Evolutionary conservation across 2,888 invertebrate species (phyloP).

Genomic region (Oscheius sp.): DNA sequence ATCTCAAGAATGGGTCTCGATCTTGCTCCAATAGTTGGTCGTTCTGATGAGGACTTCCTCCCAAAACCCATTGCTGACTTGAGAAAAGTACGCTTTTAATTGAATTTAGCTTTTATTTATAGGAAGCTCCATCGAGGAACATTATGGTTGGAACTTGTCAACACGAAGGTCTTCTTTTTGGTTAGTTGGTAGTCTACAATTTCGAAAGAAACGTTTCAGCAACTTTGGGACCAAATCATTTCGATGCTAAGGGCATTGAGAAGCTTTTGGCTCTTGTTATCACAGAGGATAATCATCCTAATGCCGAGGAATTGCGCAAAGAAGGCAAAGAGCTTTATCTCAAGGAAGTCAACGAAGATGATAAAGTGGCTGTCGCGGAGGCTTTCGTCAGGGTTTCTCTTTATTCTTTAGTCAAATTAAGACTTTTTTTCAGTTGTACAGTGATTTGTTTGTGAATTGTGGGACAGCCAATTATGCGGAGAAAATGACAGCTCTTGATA

Average conservation of each 20-base stretch:
- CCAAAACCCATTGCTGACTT: constrained; percentile 53
- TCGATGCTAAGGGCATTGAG: constrained; percentile 59
- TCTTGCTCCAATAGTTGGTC: constrained; percentile 51
- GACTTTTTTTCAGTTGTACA: constrained; percentile 52
- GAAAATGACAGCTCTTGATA: constrained; percentile 51
- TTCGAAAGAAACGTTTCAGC: constrained; percentile 36
- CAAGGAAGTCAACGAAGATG: constrained; percentile 46
- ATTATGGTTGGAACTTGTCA: constrained; percentile 59
- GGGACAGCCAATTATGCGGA: constrained; percentile 51
- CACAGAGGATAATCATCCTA: constrained; percentile 50
- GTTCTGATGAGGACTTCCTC: constrained; percentile 51
- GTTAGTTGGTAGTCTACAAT: constrained; percentile 30
- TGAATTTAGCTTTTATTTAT: neutral
- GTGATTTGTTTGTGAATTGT: constrained; percentile 57
- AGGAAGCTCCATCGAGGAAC: constrained; percentile 57
- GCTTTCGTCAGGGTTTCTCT: constrained; percentile 56
- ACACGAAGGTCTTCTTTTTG: constrained; percentile 55
- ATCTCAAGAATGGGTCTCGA: constrained; percentile 57
- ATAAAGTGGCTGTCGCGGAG: constrained; percentile 50
- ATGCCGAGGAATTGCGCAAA: constrained; percentile 50
- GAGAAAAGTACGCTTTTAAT: constrained; percentile 19
- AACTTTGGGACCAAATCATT: constrained; percentile 49
- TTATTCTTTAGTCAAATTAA: neutral
- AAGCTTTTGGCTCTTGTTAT: constrained; percentile 58
- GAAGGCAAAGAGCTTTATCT: constrained; percentile 59